Evolutionary conservation across 2,888 invertebrate species (phyloP), one percentile per base, ranked within the genome.

Genomic region (Punctoribates punctum): DNA sequence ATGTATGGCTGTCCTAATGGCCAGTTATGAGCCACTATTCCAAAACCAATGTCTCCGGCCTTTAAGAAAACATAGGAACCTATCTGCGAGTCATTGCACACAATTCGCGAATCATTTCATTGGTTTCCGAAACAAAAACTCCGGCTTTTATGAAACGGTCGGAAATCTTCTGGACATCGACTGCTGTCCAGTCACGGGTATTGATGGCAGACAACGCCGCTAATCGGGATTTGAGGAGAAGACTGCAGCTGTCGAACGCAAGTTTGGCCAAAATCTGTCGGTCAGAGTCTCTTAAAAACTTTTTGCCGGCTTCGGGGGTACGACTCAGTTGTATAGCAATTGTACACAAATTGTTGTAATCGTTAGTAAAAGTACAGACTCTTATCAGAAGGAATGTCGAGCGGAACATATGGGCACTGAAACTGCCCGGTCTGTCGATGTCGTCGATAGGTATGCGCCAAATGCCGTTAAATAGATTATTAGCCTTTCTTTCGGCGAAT

Each of bases 391-490:
- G 88, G 27, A 89, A 87, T 1, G 94, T 89, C 79, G 92, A 92
- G 77, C 93, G 89, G 79, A 90, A 91, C 90, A 96, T 92, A 82
- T 96, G 96, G 48, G 93, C 90, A 0, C 93, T 90, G 83, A 97
- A 92, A 79, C 93, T 92, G 3, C 96, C 96, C 0, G 94, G 90
- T 78, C 96, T 88, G 82, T 96, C 96, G 60, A 96, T 91, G 86
- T 97, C 96, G 77, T 88, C 88, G 1, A 90, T 88, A 0, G 94
- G 95, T 83, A 94, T 93, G 80, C 94, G 88, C 96, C 96, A 96
- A 76, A 96, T 90, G 72, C 94, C 91, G 85, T 94, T 93, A 81
- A 96, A 96, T 82, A 96, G 93, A 84, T 96, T 95, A 25, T 88
- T 89, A 75, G 87, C 88, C 84, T 91, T 95, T 73, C 93, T 87